Percentiles rank a stretch among this genome's conserved stretches.
These are phyloP conservation scores for Rhopilema esculentum DNA, from an alignment of 30 jellyfish, hydroid and myxozoan species.

Conservation along the genomic window DNA sequence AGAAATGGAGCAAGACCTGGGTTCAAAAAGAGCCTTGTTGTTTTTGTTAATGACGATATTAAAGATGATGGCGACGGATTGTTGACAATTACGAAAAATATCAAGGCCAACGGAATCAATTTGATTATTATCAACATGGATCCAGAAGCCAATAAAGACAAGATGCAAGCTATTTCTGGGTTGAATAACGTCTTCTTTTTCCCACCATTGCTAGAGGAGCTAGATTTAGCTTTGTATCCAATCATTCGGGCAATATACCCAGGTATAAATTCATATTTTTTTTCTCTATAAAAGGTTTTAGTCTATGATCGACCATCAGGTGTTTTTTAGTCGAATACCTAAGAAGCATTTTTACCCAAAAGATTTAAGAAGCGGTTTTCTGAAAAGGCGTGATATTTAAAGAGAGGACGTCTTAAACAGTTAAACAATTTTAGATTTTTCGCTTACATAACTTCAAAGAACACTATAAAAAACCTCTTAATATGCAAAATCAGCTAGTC, in stretches of 20 bases:
- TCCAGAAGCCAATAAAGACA: slow-evolving; percentile 29
- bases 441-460: no score
- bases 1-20: slow-evolving; percentile 85
- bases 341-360: no score
- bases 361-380: no score
- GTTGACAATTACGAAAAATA: slow-evolving; percentile 25
- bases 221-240: slow-evolving; percentile 68
- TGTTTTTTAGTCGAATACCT: no score
- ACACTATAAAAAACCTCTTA: no score
- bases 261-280: slow-evolving; percentile 29
- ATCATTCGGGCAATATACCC: slow-evolving; percentile 55
- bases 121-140: slow-evolving; percentile 74
- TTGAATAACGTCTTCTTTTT: slow-evolving; percentile 75
- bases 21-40: slow-evolving; percentile 78
- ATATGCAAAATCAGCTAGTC: no score
- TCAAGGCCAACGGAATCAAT: slow-evolving; percentile 51
- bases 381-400: no score
- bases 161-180: slow-evolving; percentile 36
- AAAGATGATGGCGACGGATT: slow-evolving; percentile 48
- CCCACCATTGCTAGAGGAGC: slow-evolving; percentile 77
- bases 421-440: no score
- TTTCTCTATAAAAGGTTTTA: neutral
- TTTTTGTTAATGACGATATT: slow-evolving; percentile 69
- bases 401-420: no score
- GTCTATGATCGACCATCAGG: neutral